phyloP scores from a whole-genome alignment of 2,888 invertebrate species.

The Bombylius discolor region DNA sequence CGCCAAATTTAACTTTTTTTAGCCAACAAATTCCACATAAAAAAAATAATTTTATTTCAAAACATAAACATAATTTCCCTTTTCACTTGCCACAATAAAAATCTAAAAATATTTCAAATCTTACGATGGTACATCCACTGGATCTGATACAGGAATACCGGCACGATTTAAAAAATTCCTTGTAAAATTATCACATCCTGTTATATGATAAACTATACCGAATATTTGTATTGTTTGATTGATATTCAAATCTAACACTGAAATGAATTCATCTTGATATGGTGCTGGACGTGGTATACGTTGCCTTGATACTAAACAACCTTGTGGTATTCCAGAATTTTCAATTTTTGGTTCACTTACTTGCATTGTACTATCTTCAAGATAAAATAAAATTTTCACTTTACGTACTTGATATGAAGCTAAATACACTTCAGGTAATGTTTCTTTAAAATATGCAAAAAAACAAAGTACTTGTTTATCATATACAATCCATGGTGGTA shows the following conservation, averaged over 20 bases:
- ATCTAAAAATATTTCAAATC: slow-evolving; percentile 13
- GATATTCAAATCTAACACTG: slow-evolving; percentile 76
- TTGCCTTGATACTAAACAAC: slow-evolving; percentile 67
- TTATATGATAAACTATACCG: slow-evolving; percentile 68
- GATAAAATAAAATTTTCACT: slow-evolving; percentile 72
- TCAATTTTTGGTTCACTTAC: slow-evolving; percentile 66
- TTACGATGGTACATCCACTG: slow-evolving; percentile 42
- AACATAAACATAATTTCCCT: not conserved
- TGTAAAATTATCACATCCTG: slow-evolving; percentile 78
- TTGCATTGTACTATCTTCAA: slow-evolving; percentile 87
- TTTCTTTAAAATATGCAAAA: slow-evolving; percentile 36
- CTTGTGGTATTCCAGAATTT: slow-evolving; percentile 79
- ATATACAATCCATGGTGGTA: slow-evolving; percentile 77
- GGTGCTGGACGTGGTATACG: slow-evolving; percentile 62
- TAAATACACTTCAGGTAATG: slow-evolving; percentile 54
- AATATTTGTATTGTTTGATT: slow-evolving; percentile 67
- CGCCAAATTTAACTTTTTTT: not conserved
- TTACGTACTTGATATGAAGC: slow-evolving; percentile 59
- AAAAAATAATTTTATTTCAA: not conserved
- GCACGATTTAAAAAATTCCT: slow-evolving; percentile 69
- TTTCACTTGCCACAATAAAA: not conserved
- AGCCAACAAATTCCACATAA: not conserved
- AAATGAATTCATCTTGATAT: slow-evolving; percentile 63
- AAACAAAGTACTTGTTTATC: slow-evolving; percentile 62
- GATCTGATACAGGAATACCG: slow-evolving; percentile 71